Evolutionary conservation across 2,888 invertebrate species (phyloP), one percentile per base, ranked within the genome.

Genomic region (Prenolepis imparis): DNA sequence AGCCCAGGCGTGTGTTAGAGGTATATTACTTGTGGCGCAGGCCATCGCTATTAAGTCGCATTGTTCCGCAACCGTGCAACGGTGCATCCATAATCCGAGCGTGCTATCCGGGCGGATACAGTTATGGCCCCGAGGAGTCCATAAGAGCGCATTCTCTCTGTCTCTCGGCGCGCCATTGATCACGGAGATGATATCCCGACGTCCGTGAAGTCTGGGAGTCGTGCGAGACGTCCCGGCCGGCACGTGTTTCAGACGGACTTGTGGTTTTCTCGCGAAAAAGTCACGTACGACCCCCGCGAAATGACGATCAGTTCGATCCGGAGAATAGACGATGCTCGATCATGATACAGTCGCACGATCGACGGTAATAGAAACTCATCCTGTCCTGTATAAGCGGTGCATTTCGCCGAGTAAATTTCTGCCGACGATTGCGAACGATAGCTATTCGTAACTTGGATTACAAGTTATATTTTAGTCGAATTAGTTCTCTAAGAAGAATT

Each of bases 21-120:
- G 39, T 39, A 48, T 48, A 52, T 52, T 52, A 39, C 24, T 52
- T n/a, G 66, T 24, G 85, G 74, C 81, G 81, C 44, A 86, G 88
- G 83, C 77, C 83, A 61, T 82, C 82, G 89, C 90, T 88, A 92
- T 92, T 91, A 92, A 91, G 85, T 90, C 84, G 91, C 91, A 92
- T 92, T 92, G 92, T 92, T 92, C 90, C 86, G 88, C 89, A 89
- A 91, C 89, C 88, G 90, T 88, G 89, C 93, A 93, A 93, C 93
- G 93, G 93, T 92, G 93, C 93, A 93, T 92, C 91, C 86, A 90
- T 93, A 92, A 92, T 92, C 91, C 91, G 89, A 86, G 77, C 89
- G 86, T 89, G 89, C 85, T 89, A 91, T 90, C 91, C 91, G 87
- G 39, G 67, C 82, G 86, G 85, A 91, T 93, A 93, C 93, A 93